Evolutionary conservation across 2,113 vertebrate genomes (phyloP).

Genomic region (Garra rufa): DNA sequence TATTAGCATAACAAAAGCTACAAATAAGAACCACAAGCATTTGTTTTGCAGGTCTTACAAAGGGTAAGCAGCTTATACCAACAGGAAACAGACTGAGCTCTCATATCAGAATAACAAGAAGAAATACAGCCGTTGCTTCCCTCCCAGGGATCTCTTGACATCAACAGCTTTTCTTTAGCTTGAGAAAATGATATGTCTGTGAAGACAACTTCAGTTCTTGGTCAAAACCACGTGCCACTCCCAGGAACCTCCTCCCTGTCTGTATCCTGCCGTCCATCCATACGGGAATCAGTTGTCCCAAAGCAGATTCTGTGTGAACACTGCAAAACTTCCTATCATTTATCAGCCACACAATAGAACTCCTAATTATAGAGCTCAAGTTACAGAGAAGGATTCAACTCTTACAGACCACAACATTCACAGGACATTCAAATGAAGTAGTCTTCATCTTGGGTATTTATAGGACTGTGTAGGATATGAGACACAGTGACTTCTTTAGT

Average conservation of each 20-base stretch:
- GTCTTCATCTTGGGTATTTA: neutral
- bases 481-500: neutral
- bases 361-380: conserved; percentile 18
- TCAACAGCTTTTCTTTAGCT: conserved; percentile 35
- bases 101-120: neutral
- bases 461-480: neutral
- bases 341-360: conserved; percentile 39
- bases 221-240: conserved; percentile 32
- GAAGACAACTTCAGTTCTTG: conserved; percentile 24
- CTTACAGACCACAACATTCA: conserved; percentile 10
- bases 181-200: conserved; percentile 47
- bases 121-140: conserved; percentile 32
- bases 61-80: neutral
- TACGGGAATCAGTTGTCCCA: neutral
- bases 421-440: neutral
- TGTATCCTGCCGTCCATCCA: conserved; percentile 27
- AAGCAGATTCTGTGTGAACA: conserved; percentile 35
- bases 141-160: conserved; percentile 24
- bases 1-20: neutral
- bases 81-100: conserved; percentile 13
- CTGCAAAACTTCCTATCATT: conserved; percentile 37
- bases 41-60: neutral
- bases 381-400: neutral
- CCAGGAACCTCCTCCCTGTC: conserved; percentile 52
- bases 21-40: neutral